Conservation (phyloP, 2,113 vertebrate genomes). For the Etheostoma spectabile region DNA sequence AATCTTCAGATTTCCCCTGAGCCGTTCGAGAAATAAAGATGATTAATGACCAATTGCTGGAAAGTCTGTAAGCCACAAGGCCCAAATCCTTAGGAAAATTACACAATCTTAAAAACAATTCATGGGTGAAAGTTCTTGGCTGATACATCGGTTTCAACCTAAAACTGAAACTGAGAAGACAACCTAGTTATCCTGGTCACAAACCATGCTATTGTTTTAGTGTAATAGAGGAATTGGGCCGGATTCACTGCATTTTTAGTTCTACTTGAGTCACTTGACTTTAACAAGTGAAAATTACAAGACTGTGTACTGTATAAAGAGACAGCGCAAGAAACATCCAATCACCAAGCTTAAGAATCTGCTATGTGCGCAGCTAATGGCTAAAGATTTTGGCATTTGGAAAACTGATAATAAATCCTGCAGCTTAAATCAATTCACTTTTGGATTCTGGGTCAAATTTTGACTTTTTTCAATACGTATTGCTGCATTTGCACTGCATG, state of each 20-base stretch:
- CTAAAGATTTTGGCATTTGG: background rate
- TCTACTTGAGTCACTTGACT: background rate
- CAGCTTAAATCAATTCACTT: background rate
- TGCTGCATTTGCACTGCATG: background rate
- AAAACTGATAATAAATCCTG: background rate
- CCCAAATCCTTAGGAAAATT: background rate
- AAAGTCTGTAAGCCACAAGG: background rate
- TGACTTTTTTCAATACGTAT: too few relatives aligned
- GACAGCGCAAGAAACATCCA: background rate
- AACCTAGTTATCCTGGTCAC: background rate
- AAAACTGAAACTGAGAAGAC: conserved; percentile 10
- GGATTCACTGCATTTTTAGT: background rate
- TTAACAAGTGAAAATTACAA: too few relatives aligned
- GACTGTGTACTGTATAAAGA: too few relatives aligned
- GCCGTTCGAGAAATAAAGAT: conserved; percentile 29
- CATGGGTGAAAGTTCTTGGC: background rate
- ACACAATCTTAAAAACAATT: conserved; percentile 3
- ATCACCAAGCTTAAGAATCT: background rate
- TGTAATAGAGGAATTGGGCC: background rate
- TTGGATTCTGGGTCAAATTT: background rate
- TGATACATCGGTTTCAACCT: background rate
- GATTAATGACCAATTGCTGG: conserved; percentile 37
- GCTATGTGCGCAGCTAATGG: background rate
- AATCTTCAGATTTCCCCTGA: conserved; percentile 52
- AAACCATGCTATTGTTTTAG: accelerated